These are phyloP conservation scores for Helleia helle DNA, from an alignment of 2,888 invertebrate genomes.

Conservation along the genomic window DNA sequence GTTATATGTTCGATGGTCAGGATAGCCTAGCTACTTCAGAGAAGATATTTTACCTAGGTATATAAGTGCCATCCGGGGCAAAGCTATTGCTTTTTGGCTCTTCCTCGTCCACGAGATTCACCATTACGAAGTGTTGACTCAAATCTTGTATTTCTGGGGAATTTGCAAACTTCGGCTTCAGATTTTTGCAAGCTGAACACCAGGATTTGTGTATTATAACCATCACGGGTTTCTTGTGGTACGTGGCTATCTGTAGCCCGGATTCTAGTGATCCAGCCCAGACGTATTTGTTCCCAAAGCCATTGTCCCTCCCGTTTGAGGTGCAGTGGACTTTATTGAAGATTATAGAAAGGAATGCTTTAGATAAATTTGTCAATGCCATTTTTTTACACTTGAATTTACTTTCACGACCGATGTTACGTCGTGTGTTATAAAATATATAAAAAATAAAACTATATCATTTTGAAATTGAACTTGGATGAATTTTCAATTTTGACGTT, in stretches of 20 bases:
- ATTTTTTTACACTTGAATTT: slow-evolving; percentile 25
- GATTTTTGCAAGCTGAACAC: slow-evolving; percentile 77
- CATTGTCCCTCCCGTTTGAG: slow-evolving; percentile 43
- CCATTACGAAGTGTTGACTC: slow-evolving; percentile 78
- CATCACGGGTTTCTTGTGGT: slow-evolving; percentile 75
- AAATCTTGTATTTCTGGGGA: slow-evolving; percentile 70
- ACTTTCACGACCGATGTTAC: slow-evolving; percentile 14
- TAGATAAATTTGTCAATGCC: slow-evolving; percentile 43
- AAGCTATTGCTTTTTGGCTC: slow-evolving; percentile 65
- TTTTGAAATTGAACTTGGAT: slow-evolving; percentile 10
- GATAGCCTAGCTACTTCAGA: too few species aligned
- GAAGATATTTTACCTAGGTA: slow-evolving; percentile 76
- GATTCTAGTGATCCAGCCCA: slow-evolving; percentile 65
- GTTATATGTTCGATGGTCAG: too few species aligned
- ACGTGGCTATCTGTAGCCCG: slow-evolving; percentile 48
- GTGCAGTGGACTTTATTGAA: slow-evolving; percentile 41
- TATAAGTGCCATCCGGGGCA: slow-evolving; percentile 78
- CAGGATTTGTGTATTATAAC: slow-evolving; percentile 78
- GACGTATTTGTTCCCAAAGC: slow-evolving; percentile 54
- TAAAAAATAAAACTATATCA: slow-evolving; percentile 18
- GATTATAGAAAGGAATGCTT: slow-evolving; percentile 37
- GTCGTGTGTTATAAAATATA: slow-evolving; percentile 35
- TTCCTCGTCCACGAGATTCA: slow-evolving; percentile 76
- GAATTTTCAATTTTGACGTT: slow-evolving; percentile 1
- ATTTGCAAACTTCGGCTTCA: slow-evolving; percentile 76